These are phyloP conservation scores for Pteronotus mesoamericanus DNA, from an alignment of 2,797 vertebrate genomes.

Conservation along the genomic window DNA sequence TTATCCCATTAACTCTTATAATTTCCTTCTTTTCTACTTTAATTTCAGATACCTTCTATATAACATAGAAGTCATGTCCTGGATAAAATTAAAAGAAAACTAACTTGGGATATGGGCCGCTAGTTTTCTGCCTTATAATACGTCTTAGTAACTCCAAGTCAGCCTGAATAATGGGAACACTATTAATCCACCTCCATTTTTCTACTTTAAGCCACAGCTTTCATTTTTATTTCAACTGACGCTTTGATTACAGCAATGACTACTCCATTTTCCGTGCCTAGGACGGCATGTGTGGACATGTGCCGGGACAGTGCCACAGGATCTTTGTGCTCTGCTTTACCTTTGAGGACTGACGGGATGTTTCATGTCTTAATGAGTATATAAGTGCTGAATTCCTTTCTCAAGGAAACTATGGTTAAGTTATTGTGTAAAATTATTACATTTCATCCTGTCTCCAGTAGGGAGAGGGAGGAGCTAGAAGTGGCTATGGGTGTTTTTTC, in stretches of 20 bases:
- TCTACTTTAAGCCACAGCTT: neutral
- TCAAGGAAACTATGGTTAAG: conserved; percentile 26
- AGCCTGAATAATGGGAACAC: neutral
- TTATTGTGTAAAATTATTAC: conserved; percentile 38
- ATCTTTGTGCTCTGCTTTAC: neutral
- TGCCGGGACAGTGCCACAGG: neutral
- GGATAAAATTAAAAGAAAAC: conserved; percentile 53
- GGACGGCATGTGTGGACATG: rapidly evolving
- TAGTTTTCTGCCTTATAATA: neutral
- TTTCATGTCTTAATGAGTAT: conserved; percentile 55
- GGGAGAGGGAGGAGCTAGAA: rapidly evolving
- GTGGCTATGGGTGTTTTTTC: neutral
- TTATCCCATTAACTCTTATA: conserved; percentile 74
- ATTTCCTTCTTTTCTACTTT: conserved; percentile 61
- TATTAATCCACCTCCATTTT: conserved; percentile 44
- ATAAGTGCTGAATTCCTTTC: neutral
- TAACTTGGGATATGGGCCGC: neutral
- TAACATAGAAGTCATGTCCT: conserved; percentile 44
- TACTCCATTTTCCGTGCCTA: neutral
- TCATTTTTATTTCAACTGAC: neutral
- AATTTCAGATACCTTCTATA: conserved; percentile 68
- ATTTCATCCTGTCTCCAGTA: conserved; percentile 31
- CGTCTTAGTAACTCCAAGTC: neutral
- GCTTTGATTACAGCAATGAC: neutral
- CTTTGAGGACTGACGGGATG: conserved; percentile 32